Conservation (phyloP, 2,797 vertebrate genomes). For the Phalanger gymnotis region DNA sequence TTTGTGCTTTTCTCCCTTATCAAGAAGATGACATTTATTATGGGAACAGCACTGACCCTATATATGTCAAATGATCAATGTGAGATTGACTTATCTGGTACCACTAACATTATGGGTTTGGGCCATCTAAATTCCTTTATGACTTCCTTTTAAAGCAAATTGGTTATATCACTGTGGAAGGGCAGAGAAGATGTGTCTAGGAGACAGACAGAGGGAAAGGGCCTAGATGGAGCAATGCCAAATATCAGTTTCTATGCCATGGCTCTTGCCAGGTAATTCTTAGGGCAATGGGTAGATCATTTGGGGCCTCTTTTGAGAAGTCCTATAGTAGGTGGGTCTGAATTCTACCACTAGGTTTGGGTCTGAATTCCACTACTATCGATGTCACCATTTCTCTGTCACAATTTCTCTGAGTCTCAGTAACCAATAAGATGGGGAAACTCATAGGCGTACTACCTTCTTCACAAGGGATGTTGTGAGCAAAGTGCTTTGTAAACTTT, state of each 20-base stretch:
- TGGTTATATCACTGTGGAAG: neutral
- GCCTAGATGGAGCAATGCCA: neutral
- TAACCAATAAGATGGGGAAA: neutral
- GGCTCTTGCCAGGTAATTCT: neutral
- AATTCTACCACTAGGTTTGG: neutral
- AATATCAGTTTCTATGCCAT: neutral
- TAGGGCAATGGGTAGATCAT: neutral
- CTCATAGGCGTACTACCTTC: neutral
- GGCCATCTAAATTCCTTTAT: neutral
- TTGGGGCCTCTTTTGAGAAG: neutral
- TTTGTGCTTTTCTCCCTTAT: conserved; percentile 25
- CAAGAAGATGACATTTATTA: conserved; percentile 21
- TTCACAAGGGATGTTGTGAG: neutral
- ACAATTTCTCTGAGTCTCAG: neutral
- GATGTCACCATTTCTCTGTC: neutral
- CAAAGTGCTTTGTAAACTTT: neutral
- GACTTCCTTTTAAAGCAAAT: conserved; percentile 6
- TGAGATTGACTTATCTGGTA: neutral
- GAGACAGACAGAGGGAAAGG: neutral
- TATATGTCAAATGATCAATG: neutral
- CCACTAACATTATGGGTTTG: neutral
- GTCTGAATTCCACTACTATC: neutral
- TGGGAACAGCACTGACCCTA: neutral
- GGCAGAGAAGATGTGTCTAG: neutral
- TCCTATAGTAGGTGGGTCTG: neutral